A percentile compares a stretch with the other conserved stretches of the same genome.
These are phyloP conservation scores for Mobula birostris DNA, from an alignment of 2,113 vertebrate genomes.

Conservation along the genomic window DNA sequence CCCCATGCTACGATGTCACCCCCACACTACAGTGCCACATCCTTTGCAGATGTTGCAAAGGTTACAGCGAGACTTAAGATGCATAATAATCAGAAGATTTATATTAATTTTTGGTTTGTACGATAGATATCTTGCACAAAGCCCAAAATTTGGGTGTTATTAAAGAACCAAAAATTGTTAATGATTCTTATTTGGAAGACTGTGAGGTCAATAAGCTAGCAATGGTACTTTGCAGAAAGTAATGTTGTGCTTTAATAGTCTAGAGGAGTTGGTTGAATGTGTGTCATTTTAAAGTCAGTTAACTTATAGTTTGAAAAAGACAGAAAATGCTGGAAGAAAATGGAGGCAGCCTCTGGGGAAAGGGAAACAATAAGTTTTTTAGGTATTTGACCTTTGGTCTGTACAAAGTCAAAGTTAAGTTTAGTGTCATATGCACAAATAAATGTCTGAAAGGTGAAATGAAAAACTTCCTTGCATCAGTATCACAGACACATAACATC, in stretches of 20 bases:
- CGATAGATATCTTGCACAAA: no score
- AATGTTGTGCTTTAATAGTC: not conserved
- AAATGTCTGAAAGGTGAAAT: no score
- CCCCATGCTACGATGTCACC: no score
- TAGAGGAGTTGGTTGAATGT: not conserved
- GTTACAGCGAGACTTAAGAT: not conserved
- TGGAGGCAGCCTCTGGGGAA: no score
- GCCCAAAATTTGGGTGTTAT: not conserved
- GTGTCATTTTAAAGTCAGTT: not conserved
- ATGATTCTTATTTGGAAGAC: not conserved
- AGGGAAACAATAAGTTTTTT: no score
- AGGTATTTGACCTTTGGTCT: no score
- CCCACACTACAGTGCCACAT: no score
- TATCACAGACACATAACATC: no score
- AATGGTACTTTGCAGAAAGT: not conserved
- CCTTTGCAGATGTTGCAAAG: not conserved
- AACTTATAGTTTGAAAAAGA: not conserved
- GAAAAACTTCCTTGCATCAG: no score
- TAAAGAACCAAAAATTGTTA: not conserved
- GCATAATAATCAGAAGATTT: not conserved
- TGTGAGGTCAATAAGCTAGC: not conserved
- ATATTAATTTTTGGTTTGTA: not conserved
- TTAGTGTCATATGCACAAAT: no score
- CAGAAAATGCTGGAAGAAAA: no score
- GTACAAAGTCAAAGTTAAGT: no score